Base-by-base conservation (phyloP, 2,113 vertebrate genomes). In the Semicossyphus pulcher region DNA sequence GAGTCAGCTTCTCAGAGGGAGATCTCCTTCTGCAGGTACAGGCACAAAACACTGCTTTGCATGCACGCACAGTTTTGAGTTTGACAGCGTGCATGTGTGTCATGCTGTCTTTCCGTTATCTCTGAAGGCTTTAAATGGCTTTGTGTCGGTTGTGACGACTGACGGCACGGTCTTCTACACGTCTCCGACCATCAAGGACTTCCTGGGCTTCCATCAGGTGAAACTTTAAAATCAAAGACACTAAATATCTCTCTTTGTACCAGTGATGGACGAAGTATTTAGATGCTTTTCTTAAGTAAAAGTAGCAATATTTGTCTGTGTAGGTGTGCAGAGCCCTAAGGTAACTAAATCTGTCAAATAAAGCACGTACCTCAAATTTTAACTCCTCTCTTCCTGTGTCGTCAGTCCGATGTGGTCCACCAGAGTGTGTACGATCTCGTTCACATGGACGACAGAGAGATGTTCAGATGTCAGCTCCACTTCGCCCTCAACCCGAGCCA, bases 171-270 rank as follows among this genome's bases (percentile, higher is more conserved):
- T 93, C 47, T 92, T 93, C 71, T 93, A 93, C 8, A 3, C 83
- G 0, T 93, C 91, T 0, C 59, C 82, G 18, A 93, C 91, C 15
- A 81, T 93, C 71, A 87, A 84, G 61, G 89, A 92, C 81, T 91
- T 90, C 76, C 79, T 93, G 36, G 92, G 92, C 39, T 93, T 92
- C 80, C 92, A 93, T 78, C 92, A 93, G 85, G 92, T 93, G 32
- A 77, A 58, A 51, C 41, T 11, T 15, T 10, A 11, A 12, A 44
- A 18, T 44, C 4, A 44, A 15, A 44, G 26, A 31, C 29, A 18
- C 26, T 1, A 0, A 37, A 7, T n/a, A n/a, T 44, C 41, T 44
- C 41, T 44, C 15, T 44, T n/a, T n/a, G n/a, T n/a, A n/a, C n/a
- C n/a, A n/a, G n/a, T n/a, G n/a, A n/a, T n/a, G n/a, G n/a, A n/a